Conservation (phyloP, 2,113 vertebrate genomes). For the Megalops atlanticus region DNA sequence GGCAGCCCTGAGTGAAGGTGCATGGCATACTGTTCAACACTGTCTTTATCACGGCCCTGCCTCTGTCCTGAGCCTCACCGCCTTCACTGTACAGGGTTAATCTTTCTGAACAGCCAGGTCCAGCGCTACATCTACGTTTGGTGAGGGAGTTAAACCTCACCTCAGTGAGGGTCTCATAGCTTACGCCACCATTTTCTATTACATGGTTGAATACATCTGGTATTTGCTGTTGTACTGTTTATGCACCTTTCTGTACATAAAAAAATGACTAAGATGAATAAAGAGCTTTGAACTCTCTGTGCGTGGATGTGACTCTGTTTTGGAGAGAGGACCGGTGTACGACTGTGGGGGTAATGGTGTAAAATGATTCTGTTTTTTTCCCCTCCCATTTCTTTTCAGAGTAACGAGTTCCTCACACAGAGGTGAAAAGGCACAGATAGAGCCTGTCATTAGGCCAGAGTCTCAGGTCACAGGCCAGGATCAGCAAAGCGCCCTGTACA, state of each 20-base stretch:
- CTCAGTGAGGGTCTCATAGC: conserved; percentile 18
- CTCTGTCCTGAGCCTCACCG: background rate
- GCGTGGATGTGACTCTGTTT: background rate
- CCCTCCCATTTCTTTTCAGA: no score
- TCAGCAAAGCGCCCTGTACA: no score
- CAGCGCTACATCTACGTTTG: background rate
- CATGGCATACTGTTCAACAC: background rate
- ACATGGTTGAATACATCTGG: conserved; percentile 38
- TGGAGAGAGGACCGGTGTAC: no score
- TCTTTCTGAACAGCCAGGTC: no score
- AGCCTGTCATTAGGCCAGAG: no score
- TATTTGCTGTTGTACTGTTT: conserved; percentile 55
- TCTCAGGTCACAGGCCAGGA: no score
- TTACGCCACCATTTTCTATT: conserved; percentile 40
- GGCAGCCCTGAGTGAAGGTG: background rate
- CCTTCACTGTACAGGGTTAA: background rate
- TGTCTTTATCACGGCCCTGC: background rate
- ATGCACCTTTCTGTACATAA: conserved; percentile 68
- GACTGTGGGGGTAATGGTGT: background rate
- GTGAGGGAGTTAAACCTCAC: background rate
- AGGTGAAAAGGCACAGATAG: no score
- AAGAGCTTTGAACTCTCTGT: conserved; percentile 61
- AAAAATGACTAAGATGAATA: conserved; percentile 60
- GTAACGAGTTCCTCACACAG: no score
- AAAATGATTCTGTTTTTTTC: background rate